Percentiles rank a stretch among this genome's conserved stretches.
Evolutionary conservation across 2,113 vertebrate genomes (phyloP).

Genomic region (Phalacrocorax brasilianus): DNA sequence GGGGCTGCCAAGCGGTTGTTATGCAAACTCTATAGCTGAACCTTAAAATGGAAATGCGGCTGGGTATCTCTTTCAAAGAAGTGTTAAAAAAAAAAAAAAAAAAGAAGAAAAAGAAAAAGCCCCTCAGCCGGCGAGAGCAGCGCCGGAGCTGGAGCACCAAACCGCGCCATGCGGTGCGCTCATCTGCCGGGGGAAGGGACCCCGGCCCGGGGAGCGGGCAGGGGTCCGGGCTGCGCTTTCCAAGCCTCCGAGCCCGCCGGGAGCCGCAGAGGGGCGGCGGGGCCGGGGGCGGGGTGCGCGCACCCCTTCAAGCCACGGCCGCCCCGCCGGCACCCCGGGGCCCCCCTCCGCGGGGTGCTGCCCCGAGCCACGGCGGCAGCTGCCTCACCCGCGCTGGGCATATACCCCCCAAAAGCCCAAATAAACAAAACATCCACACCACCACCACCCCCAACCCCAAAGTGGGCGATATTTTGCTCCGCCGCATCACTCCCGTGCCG

Average conservation of each 20-base stretch:
- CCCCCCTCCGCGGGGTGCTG: no score
- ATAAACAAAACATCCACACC: no score
- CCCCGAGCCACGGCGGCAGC: no score
- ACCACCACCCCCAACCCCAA: no score
- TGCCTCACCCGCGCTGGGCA: no score
- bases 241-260: neutral
- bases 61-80: slow-evolving; percentile 61
- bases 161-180: neutral
- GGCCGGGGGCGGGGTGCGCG: neutral
- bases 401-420: no score
- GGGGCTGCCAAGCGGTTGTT: slow-evolving; percentile 71
- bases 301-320: neutral
- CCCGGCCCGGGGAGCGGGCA: neutral
- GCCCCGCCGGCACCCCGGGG: no score
- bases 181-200: neutral
- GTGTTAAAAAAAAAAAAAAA: neutral
- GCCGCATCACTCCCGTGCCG: no score
- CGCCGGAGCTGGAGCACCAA: neutral
- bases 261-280: neutral
- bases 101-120: neutral
- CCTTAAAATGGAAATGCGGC: slow-evolving; percentile 65
- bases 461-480: no score
- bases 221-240: neutral
- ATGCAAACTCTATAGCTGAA: slow-evolving; percentile 71
- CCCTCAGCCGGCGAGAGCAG: neutral